Conservation (phyloP, 2,888 invertebrate genomes). For the Drosophila atroscutellata region DNA sequence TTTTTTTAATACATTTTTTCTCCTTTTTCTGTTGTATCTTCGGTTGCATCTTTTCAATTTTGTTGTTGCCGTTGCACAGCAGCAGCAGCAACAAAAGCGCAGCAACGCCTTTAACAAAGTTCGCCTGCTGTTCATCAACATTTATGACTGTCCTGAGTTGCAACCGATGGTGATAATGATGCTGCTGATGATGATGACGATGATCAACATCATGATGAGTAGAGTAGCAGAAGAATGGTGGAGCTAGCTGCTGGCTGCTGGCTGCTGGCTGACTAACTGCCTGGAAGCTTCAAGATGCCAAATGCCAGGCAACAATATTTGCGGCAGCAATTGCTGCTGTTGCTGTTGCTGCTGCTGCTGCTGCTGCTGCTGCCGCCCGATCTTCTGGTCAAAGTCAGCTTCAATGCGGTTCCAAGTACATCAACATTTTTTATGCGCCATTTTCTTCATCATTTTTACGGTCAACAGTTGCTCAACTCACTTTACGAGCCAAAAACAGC, state of each 20-base stretch:
- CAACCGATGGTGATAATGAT: constrained; percentile 4
- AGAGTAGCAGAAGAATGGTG: constrained; percentile 11
- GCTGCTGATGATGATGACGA: constrained; percentile 11
- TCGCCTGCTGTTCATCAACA: constrained; percentile 80
- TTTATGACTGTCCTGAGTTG: constrained; percentile 70
- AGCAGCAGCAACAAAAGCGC: constrained; percentile 68
- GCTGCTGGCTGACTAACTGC: constrained; percentile 28
- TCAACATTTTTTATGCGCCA: constrained; percentile 69
- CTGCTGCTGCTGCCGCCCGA: constrained; percentile 21
- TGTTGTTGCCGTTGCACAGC: constrained; percentile 70
- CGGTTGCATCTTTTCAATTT: constrained; percentile 76
- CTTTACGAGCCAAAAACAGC: constrained; percentile 50
- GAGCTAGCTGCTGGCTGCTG: constrained; percentile 22
- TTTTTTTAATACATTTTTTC: constrained; percentile 9
- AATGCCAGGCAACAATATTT: constrained; percentile 68
- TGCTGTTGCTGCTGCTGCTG: constrained; percentile 13
- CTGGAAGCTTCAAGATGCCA: constrained; percentile 46
- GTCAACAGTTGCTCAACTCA: constrained; percentile 61
- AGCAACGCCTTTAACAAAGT: constrained; percentile 78
- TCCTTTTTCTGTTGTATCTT: constrained; percentile 52
- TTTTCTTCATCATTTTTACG: constrained; percentile 69
- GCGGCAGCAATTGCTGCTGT: constrained; percentile 39
- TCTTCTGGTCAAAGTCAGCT: constrained; percentile 22
- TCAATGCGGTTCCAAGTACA: constrained; percentile 50
- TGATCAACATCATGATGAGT: constrained; percentile 5